Conservation (phyloP, 2,797 vertebrate species). For the Acanthiza pusilla region DNA sequence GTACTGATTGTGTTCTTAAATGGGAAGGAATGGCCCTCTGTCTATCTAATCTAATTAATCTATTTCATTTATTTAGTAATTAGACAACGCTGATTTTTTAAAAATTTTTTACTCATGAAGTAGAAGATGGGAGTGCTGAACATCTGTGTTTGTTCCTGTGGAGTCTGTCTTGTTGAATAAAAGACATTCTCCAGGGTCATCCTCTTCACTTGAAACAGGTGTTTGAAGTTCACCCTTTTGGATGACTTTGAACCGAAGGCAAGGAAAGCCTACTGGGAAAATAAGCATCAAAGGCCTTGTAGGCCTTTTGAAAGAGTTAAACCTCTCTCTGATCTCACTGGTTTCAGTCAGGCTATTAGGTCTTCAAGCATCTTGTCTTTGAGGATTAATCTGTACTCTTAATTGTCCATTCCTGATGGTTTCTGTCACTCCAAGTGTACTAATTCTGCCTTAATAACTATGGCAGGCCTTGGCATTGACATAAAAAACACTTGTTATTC, state of each 20-base stretch:
- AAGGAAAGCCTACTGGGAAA: not conserved
- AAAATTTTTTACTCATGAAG: not conserved
- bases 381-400: slow-evolving; percentile 35
- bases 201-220: not conserved
- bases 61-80: not conserved
- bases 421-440: not conserved
- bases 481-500: not conserved
- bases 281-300: not conserved
- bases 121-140: not conserved
- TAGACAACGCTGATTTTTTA: not conserved
- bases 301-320: slow-evolving; percentile 27
- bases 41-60: not conserved
- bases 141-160: not conserved
- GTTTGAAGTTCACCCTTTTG: slow-evolving; percentile 35
- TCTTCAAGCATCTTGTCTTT: slow-evolving; percentile 31
- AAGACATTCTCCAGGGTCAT: not conserved
- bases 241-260: not conserved
- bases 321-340: not conserved
- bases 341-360: not conserved
- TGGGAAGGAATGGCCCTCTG: not conserved
- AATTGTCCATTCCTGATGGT: not conserved
- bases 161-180: not conserved
- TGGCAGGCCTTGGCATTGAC: not conserved
- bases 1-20: not conserved
- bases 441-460: not conserved